Evolutionary conservation across 2,797 vertebrate species (phyloP).

Genomic region (Clarias platycephalus): DNA sequence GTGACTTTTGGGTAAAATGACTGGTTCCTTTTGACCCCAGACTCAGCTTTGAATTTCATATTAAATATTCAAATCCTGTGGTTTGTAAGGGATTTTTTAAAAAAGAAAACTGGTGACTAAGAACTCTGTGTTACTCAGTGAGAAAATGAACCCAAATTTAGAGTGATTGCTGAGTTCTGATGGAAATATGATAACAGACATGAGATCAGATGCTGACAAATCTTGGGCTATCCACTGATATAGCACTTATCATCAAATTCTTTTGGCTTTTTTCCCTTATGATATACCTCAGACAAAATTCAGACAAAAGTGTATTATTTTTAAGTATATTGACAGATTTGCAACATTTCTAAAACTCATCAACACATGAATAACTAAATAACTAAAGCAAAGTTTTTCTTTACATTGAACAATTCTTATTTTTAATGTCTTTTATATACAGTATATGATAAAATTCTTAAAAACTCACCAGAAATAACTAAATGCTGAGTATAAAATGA

Average conservation of each 20-base stretch:
- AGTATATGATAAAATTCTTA: too few relatives aligned
- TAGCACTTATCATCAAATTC: slow-evolving; percentile 2
- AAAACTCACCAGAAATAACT: neutral
- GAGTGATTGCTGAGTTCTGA: slow-evolving; percentile 27
- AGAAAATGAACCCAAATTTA: slow-evolving; percentile 23
- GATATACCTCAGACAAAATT: neutral
- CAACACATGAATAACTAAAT: neutral
- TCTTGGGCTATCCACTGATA: neutral
- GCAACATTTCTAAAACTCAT: neutral
- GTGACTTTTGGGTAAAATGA: neutral
- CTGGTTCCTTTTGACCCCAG: neutral
- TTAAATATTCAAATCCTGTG: slow-evolving; percentile 44
- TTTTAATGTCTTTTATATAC: neutral
- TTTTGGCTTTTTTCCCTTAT: slow-evolving; percentile 24
- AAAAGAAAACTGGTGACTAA: slow-evolving; percentile 56
- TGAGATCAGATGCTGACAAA: slow-evolving; percentile 31
- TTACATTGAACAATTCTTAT: neutral
- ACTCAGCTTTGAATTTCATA: neutral
- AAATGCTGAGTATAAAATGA: neutral
- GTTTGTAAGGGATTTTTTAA: slow-evolving; percentile 3
- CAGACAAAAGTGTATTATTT: neutral
- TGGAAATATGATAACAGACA: slow-evolving; percentile 50
- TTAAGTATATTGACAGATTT: neutral
- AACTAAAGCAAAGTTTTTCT: neutral
- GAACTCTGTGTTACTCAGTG: slow-evolving; percentile 42